Base-by-base conservation (phyloP, 2,113 vertebrate species). In the Coracopsis vasa region DNA sequence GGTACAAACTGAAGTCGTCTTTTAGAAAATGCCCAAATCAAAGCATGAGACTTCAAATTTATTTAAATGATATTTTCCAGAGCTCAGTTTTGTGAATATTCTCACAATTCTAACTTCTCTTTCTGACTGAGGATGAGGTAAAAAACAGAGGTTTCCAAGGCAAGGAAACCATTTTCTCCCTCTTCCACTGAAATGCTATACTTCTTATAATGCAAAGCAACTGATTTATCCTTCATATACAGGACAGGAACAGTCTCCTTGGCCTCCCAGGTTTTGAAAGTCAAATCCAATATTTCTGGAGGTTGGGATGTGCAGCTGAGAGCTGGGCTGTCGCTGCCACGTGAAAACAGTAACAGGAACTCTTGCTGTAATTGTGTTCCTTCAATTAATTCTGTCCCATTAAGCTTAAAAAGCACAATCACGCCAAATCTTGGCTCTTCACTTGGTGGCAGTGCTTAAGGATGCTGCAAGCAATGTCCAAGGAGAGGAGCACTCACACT, bases 21-120 rank as follows among this genome's bases (percentile, higher is more conserved):
- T 71, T 87, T 60, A 80, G 73, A 79, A 96, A 95, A 86, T 19
- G 74, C 70, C 87, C 65, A 77, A 95, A 96, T 91, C 95, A 93
- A 95, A 96, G 87, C 62, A n/a, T 0, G 4, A 19, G 39, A 82
- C 90, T 94, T 95, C n/a, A 70, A 73, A 95, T 94, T 96, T 72
- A 91, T 95, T 95, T 92, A 81, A 92, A 94, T 91, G 35, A 1
- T 54, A 17, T 86, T 92, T 95, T 80, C 45, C 81, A 72, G 74
- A 90, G 44, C 70, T 91, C 27, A 6, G 33, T 75, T 96, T 79
- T 77, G 31, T 16, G 78, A 95, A 90, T 13, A 6, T 77, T 91
- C 75, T 56, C 74, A 65, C 3, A 7, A 62, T 72, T 58, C 70
- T 92, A 48, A 31, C 58, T 91, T 90, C 86, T 90, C 25, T 6